Evolutionary conservation across 2,797 vertebrate genomes (phyloP).

Genomic region (Thalassophryne amazonica): DNA sequence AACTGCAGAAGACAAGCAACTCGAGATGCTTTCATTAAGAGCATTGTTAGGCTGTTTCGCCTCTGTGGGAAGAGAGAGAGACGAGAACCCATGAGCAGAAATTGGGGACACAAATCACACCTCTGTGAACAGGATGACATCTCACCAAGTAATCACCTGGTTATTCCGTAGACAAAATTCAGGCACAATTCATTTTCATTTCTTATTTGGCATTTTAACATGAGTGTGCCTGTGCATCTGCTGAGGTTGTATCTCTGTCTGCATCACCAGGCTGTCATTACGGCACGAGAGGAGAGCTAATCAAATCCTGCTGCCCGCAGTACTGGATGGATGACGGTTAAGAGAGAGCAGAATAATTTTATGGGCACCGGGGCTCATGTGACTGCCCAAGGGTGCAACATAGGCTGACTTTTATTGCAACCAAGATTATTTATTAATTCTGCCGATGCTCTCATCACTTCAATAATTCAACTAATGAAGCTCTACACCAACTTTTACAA

Average conservation of each 20-base stretch:
- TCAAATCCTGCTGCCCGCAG: constrained; percentile 31
- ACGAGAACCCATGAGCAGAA: constrained; percentile 33
- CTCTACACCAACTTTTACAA: constrained; percentile 14
- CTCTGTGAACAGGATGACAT: neutral
- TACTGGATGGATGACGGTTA: constrained; percentile 28
- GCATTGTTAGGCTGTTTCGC: constrained; percentile 19
- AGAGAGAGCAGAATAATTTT: constrained; percentile 42
- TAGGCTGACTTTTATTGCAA: constrained; percentile 29
- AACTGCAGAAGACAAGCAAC: constrained; percentile 11
- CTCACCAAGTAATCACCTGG: constrained; percentile 25
- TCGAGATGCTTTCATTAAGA: constrained; percentile 33
- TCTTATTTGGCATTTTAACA: constrained; percentile 33
- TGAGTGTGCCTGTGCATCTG: constrained; percentile 22
- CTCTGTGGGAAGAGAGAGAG: constrained; percentile 22
- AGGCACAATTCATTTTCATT: constrained; percentile 18
- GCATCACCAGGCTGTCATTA: constrained; percentile 9
- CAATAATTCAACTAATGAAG: constrained; percentile 27
- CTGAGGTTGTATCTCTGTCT: constrained; percentile 13
- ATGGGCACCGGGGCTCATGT: constrained; percentile 29
- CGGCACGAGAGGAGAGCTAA: constrained; percentile 13
- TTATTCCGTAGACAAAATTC: constrained; percentile 20
- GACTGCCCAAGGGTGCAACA: constrained; percentile 42
- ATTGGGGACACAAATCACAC: constrained; percentile 28
- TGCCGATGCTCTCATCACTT: constrained; percentile 10
- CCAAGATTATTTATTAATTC: constrained; percentile 36